Conservation (phyloP, 2,113 vertebrate genomes). For the Cricetomys ansorgei region DNA sequence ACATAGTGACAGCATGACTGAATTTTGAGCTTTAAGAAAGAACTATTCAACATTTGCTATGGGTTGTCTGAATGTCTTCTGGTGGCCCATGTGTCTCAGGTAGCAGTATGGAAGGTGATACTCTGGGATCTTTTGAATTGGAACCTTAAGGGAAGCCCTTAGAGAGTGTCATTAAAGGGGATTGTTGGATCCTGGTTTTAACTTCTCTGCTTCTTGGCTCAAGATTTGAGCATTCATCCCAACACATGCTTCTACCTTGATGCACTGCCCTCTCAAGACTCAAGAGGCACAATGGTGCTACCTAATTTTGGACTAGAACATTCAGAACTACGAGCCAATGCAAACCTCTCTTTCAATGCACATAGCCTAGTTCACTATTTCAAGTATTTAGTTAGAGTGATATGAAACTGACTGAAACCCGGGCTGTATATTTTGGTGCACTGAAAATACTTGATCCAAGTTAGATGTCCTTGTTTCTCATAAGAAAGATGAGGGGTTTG, state of each 20-base stretch:
- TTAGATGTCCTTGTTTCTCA: conserved; percentile 12
- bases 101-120: not conserved
- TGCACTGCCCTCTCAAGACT: not conserved
- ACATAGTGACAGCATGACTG: not conserved
- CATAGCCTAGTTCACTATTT: not conserved
- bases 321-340: not conserved
- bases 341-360: not conserved
- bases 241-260: not conserved
- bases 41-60: not conserved
- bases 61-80: not conserved
- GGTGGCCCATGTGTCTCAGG: not conserved
- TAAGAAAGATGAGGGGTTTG: not conserved
- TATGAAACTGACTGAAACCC: not conserved
- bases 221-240: not conserved
- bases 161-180: not conserved
- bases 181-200: not conserved
- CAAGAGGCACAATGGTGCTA: not conserved
- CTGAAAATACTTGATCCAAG: not conserved
- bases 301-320: not conserved
- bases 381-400: not conserved
- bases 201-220: not conserved
- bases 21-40: conserved; percentile 8
- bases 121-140: not conserved
- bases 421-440: not conserved
- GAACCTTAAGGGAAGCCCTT: not conserved